Base-by-base conservation (phyloP, 2,113 vertebrate species). In the Gambusia holbrooki region DNA sequence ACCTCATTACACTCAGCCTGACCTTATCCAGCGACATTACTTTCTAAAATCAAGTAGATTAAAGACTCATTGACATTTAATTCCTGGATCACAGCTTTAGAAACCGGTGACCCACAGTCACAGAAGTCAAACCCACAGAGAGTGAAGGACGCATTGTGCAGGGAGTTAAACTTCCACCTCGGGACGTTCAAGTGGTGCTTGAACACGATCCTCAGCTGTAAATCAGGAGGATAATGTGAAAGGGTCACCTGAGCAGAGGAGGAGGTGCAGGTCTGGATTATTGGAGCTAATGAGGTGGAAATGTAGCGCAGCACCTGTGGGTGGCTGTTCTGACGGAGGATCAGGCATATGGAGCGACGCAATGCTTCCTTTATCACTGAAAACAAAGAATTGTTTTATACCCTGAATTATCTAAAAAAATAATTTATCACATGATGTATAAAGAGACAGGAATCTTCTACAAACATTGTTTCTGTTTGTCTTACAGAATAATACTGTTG, bases 11-110 rank as follows among this genome's bases (percentile, higher is more conserved):
- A 32, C 70, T 66, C 45, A 0, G 28, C 17, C 14, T n/a, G 64
- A 90, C 83, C 85, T 86, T 78, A 64, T 72, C 72, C 74, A 42
- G 62, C 48, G 71, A 61, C 86, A 19, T 48, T 48, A 81, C 82
- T 68, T 77, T 19, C 71, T 69, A 66, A 33, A 81, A 77, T 73
- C 69, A 33, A 40, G 68, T 66, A 42, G 54, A 82, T 87, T 76
- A 84, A 90, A 87, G 60, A 66, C 63, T 85, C 79, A 84, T 81
- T 89, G 86, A 85, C 87, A 86, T 87, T 88, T 84, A 63, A 83
- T 81, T 84, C 68, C 45, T 19, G 71, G 62, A 84, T 73, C 84
- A 79, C 62, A 81, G 83, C 63, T n/a, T 12, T 58, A 22, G 10
- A 32, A 84, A 63, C 69, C 8, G 66, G 28, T 73, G 81, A 80